Percentiles rank a stretch among this genome's conserved stretches.
phyloP scores from a whole-genome alignment of 2,888 invertebrate genomes.

The Anthrax anthrax region DNA sequence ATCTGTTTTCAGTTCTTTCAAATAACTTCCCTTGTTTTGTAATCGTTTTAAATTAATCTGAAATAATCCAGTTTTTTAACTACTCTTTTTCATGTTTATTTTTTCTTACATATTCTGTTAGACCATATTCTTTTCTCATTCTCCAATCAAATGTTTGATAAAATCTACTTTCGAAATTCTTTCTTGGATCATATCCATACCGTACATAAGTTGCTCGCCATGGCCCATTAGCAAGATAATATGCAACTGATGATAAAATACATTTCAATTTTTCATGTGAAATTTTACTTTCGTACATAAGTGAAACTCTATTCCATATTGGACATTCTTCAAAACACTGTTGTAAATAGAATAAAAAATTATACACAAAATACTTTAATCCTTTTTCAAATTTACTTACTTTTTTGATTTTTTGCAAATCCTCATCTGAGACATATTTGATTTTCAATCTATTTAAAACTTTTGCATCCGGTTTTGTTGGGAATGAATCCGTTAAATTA shows the following conservation, averaged over 20 bases:
- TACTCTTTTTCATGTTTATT: too few relatives aligned
- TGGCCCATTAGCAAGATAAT: slow-evolving; percentile 78
- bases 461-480: slow-evolving; percentile 43
- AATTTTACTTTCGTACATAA: slow-evolving; percentile 51
- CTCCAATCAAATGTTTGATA: slow-evolving; percentile 86
- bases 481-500: slow-evolving; percentile 45
- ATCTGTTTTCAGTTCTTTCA: neutral
- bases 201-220: slow-evolving; percentile 86
- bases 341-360: too few relatives aligned
- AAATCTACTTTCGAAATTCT: slow-evolving; percentile 57
- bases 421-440: slow-evolving; percentile 35
- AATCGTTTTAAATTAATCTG: slow-evolving; percentile 4
- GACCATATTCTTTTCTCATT: slow-evolving; percentile 27
- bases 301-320: slow-evolving; percentile 72
- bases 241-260: slow-evolving; percentile 69
- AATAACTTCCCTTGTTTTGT: neutral
- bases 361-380: too few relatives aligned
- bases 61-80: neutral
- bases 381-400: slow-evolving; percentile 15
- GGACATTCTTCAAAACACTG: slow-evolving; percentile 74
- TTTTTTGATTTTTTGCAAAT: slow-evolving; percentile 38
- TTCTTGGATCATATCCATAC: slow-evolving; percentile 84
- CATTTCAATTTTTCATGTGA: slow-evolving; percentile 50
- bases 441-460: slow-evolving; percentile 41
- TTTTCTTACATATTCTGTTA: slow-evolving; percentile 23